Evolutionary conservation across 2,113 vertebrate genomes (phyloP), one percentile per base, ranked within the genome.

Genomic region (Amblyopsis rosae): DNA sequence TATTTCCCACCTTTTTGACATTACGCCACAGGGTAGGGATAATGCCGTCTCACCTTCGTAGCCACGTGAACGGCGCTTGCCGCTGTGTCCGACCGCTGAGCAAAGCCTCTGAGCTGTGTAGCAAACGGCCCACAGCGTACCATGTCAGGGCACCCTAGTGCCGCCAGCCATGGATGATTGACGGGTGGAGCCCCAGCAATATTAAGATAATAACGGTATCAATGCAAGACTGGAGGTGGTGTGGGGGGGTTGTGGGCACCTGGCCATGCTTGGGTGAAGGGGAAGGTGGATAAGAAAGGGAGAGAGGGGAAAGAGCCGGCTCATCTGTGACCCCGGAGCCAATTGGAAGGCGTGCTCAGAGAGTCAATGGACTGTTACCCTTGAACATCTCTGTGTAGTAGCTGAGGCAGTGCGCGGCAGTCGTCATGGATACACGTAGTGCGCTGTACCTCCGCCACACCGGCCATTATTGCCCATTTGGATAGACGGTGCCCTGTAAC

Each of bases 141-240:
- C 72, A 87, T 63, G 80, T 69, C 72, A 74, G 68, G 48, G 47
- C 75, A 67, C 76, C 85, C 80, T 85, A 86, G 80, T 81, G 85
- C 35, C 74, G 59, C 57, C 53, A 57, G 75, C 72, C 64, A 69
- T 75, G 70, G 74, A 73, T 89, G 89, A 88, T 75, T 87, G 88
- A 83, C 87, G 79, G 84, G 72, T 69, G 62, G 80, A 72, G 66
- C 70, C 60, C 70, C 56, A 77, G 78, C 59, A 80, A 88, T 26
- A 88, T 91, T 84, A 87, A 86, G 89, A 87, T 87, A 70, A 79
- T 73, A 62, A 67, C 1, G 72, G 85, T 86, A 86, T 75, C 19
- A 53, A 48, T 35, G 48, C 53, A 61, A 70, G 60, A 77, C 33
- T 33, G 59, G 56, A 69, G 54, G 67, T 12, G 57, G 54, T 56